phyloP scores from a whole-genome alignment of 2,888 invertebrate genomes.

The Amiota communis region DNA sequence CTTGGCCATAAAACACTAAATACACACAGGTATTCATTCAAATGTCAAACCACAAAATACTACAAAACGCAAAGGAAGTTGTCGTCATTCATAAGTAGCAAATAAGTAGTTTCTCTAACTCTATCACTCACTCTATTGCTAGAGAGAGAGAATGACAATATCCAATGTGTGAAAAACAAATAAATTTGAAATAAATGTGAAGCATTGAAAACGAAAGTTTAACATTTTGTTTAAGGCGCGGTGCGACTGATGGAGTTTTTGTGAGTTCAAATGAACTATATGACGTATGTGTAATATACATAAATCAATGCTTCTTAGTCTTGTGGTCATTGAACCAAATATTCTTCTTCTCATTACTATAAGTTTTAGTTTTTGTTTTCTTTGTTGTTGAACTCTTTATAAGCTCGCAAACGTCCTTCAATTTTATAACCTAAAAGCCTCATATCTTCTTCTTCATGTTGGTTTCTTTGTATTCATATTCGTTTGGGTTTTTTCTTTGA shows the following conservation, averaged over 20 bases:
- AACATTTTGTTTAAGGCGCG: not conserved
- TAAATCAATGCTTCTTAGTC: not conserved
- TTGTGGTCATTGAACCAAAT: too few species aligned
- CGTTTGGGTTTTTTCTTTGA: not conserved
- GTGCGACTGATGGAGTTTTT: too few species aligned
- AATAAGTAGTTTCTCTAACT: too few species aligned
- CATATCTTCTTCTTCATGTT: too few species aligned
- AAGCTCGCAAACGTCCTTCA: not conserved
- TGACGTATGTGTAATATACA: not conserved
- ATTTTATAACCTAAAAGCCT: too few species aligned
- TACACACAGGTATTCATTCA: not conserved
- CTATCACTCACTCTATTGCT: too few species aligned
- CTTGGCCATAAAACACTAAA: slow-evolving; percentile 37
- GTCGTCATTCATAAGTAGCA: not conserved
- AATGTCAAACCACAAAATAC: not conserved
- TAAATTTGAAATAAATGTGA: not conserved
- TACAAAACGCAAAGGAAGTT: not conserved
- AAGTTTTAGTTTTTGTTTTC: too few species aligned
- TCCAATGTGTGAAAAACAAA: slow-evolving; percentile 21
- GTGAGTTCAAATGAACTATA: not conserved
- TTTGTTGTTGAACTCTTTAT: too few species aligned
- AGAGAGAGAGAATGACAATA: not conserved
- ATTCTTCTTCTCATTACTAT: too few species aligned
- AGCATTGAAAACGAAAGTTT: not conserved
- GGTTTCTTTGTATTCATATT: too few species aligned